phyloP scores from a whole-genome alignment of 2,888 invertebrate genomes.

The Ptilodon capucinus region DNA sequence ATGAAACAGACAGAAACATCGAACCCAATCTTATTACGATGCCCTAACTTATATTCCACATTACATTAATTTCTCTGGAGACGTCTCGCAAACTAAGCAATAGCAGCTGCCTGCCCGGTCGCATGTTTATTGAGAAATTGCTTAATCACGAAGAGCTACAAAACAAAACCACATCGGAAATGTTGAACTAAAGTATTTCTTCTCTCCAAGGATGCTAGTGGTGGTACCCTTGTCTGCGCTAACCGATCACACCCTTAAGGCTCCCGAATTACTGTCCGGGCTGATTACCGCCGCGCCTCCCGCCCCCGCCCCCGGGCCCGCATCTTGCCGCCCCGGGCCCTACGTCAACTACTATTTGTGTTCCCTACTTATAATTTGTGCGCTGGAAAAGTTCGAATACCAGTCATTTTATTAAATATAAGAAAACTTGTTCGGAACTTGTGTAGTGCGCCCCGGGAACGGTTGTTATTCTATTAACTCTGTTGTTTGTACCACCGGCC shows the following conservation, averaged over 20 bases:
- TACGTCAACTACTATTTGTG: constrained; percentile 79
- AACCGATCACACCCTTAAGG: constrained; percentile 81
- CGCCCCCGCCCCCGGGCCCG: constrained; percentile 36
- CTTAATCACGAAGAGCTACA: constrained; percentile 80
- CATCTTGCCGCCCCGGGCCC: constrained; percentile 53
- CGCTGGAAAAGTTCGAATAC: constrained; percentile 74
- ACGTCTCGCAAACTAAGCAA: constrained; percentile 73
- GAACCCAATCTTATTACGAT: constrained; percentile 68
- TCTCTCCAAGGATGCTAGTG: constrained; percentile 76
- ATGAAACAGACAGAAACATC: constrained; percentile 66
- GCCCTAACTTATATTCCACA: constrained; percentile 70
- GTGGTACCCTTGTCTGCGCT: constrained; percentile 78
- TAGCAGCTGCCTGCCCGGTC: constrained; percentile 71
- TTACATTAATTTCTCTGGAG: constrained; percentile 80
- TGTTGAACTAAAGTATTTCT: constrained; percentile 81
- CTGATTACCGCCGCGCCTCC: constrained; percentile 69
- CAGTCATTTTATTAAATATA: constrained; percentile 75
- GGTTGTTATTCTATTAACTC: constrained; percentile 62
- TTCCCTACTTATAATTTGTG: constrained; percentile 78
- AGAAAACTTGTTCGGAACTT: constrained; percentile 67
- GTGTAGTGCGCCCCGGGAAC: constrained; percentile 62
- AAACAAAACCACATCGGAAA: constrained; percentile 81
- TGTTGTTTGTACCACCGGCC: constrained; percentile 42
- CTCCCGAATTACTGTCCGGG: constrained; percentile 79
- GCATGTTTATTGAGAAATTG: constrained; percentile 79